Conservation (phyloP, 1,140 invertebrate genomes). For the Pseudachorutes palmiensis region DNA sequence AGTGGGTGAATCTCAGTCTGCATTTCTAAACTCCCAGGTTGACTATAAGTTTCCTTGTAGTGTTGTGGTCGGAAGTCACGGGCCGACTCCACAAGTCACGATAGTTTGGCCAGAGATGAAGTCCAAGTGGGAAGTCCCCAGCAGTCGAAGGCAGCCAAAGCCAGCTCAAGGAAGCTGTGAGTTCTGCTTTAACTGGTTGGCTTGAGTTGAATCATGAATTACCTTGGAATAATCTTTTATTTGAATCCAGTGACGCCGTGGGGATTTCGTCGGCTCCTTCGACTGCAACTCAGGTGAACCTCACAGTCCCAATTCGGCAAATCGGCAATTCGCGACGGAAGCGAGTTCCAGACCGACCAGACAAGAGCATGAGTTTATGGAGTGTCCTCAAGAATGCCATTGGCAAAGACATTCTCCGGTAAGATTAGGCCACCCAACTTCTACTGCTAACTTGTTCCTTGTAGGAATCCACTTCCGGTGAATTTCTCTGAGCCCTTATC, state of each 20-base stretch:
- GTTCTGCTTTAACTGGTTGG: background rate
- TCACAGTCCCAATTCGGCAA: background rate
- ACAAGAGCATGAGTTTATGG: constrained; percentile 62
- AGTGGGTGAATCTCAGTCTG: background rate
- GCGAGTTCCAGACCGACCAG: constrained; percentile 25
- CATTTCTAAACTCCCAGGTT: background rate
- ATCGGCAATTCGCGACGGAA: constrained; percentile 14
- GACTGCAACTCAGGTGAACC: background rate
- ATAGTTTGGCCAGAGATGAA: no score
- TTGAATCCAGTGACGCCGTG: background rate
- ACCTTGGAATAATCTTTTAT: background rate
- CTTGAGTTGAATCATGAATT: background rate
- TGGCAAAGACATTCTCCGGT: constrained; percentile 63
- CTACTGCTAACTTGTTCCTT: background rate
- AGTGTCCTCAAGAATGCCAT: constrained; percentile 87
- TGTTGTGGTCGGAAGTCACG: no score
- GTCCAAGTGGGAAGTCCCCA: no score
- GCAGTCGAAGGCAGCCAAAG: background rate
- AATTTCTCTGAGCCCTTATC: constrained; percentile 93
- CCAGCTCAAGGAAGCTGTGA: background rate
- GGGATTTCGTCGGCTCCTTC: background rate
- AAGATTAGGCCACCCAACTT: background rate
- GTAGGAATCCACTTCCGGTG: constrained; percentile 83
- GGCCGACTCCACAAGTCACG: no score
- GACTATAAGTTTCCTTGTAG: no score